These are phyloP conservation scores for Gavia stellata DNA, from an alignment of 2,113 vertebrate genomes.

Conservation along the genomic window DNA sequence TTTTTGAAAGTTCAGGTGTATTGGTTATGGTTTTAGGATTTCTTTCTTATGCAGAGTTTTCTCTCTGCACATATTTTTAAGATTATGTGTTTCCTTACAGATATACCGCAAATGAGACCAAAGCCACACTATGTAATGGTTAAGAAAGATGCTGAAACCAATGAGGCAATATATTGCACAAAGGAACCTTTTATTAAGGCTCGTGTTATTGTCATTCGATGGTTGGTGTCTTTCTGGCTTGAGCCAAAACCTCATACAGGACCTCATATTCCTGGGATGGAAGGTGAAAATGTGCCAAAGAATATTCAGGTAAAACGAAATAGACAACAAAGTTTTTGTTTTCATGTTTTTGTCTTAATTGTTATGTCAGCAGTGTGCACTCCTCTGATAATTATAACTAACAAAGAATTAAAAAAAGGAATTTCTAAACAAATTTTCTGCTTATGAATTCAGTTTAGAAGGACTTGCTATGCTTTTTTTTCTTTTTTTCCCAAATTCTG, in stretches of 20 bases:
- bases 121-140: slow-evolving; percentile 92
- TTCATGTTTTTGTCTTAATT: neutral
- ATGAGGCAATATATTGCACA: slow-evolving; percentile 90
- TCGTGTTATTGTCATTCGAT: slow-evolving; percentile 95
- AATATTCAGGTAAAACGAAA: slow-evolving; percentile 90
- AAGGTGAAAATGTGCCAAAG: slow-evolving; percentile 96
- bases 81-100: slow-evolving; percentile 64
- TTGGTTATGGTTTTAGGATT: neutral
- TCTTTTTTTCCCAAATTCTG: neutral
- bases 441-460: neutral
- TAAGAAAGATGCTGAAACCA: slow-evolving; percentile 90
- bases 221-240: slow-evolving; percentile 99
- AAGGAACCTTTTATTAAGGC: slow-evolving; percentile 97
- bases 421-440: neutral
- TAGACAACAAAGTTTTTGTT: neutral
- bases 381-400: neutral
- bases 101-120: slow-evolving; percentile 91
- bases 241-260: slow-evolving; percentile 89
- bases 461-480: neutral
- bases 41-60: neutral
- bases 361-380: neutral
- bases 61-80: neutral
- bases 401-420: neutral
- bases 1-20: neutral
- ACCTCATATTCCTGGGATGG: slow-evolving; percentile 92